A percentile compares a stretch with the other conserved stretches of the same genome.
These are phyloP conservation scores for Pandemis corylana DNA, from an alignment of 2,888 invertebrate species.

Conservation along the genomic window DNA sequence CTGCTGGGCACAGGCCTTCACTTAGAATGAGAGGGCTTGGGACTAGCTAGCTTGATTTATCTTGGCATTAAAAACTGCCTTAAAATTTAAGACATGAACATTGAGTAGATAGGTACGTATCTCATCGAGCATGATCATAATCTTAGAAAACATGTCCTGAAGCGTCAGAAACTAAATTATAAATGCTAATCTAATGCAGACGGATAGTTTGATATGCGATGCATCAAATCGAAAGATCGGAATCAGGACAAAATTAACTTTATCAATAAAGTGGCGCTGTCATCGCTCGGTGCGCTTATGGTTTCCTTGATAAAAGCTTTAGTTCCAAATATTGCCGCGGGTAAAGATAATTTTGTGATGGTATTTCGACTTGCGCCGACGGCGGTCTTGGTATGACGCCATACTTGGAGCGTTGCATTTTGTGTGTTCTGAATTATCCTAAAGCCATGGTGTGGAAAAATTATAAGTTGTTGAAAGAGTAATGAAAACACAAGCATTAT, in stretches of 20 bases:
- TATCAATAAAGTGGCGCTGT: background rate
- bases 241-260: slow-evolving; percentile 12
- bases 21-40: too few species aligned
- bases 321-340: background rate
- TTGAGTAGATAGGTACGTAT: slow-evolving; percentile 3
- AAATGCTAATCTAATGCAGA: slow-evolving; percentile 26
- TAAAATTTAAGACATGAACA: background rate
- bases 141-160: slow-evolving; percentile 19
- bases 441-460: background rate
- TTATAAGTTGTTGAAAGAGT: background rate
- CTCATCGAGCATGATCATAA: background rate
- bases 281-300: background rate
- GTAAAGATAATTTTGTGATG: background rate
- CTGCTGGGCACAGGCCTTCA: too few species aligned
- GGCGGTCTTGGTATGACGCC: slow-evolving; percentile 25
- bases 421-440: background rate
- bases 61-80: background rate
- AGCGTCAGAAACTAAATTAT: slow-evolving; percentile 23
- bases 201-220: slow-evolving; percentile 13
- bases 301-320: background rate
- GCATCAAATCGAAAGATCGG: slow-evolving; percentile 26
- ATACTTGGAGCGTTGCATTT: slow-evolving; percentile 11
- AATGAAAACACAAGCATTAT: background rate
- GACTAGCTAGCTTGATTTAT: too few species aligned
- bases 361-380: slow-evolving; percentile 13